A percentile compares a stretch with the other conserved stretches of the same genome.
These are phyloP conservation scores for Automeris io DNA, from an alignment of 2,888 invertebrate species.

Conservation along the genomic window DNA sequence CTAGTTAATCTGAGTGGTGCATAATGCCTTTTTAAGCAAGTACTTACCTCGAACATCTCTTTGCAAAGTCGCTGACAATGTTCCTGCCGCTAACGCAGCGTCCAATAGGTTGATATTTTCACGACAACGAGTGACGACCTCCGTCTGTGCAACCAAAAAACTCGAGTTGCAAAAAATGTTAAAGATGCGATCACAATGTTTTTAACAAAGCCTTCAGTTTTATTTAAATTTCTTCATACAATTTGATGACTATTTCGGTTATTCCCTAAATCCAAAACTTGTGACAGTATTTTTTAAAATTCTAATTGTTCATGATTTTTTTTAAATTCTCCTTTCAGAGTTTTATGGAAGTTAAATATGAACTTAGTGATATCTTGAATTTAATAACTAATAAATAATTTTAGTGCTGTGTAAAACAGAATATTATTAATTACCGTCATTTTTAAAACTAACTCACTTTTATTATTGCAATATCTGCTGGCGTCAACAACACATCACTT, in stretches of 20 bases:
- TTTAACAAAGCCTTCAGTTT: neutral
- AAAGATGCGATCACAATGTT: neutral
- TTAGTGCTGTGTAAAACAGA: neutral
- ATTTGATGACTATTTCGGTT: too few relatives aligned
- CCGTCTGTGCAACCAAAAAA: slow-evolving; percentile 80
- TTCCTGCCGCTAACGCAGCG: slow-evolving; percentile 78
- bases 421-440: neutral
- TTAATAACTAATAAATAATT: neutral
- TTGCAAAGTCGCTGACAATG: slow-evolving; percentile 72
- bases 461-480: neutral
- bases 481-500: neutral
- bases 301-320: too few relatives aligned
- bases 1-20: too few relatives aligned
- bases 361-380: too few relatives aligned
- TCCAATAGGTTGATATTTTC: slow-evolving; percentile 90
- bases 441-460: neutral
- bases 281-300: too few relatives aligned
- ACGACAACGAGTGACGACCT: slow-evolving; percentile 89
- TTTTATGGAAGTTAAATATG: too few relatives aligned
- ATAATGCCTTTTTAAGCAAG: too few relatives aligned
- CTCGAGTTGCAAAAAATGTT: slow-evolving; percentile 10
- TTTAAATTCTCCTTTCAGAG: too few relatives aligned
- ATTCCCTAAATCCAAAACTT: too few relatives aligned
- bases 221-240: neutral
- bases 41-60: slow-evolving; percentile 79